phyloP scores from a whole-genome alignment of 2,113 vertebrate species.

The Thamnophis sirtalis region DNA sequence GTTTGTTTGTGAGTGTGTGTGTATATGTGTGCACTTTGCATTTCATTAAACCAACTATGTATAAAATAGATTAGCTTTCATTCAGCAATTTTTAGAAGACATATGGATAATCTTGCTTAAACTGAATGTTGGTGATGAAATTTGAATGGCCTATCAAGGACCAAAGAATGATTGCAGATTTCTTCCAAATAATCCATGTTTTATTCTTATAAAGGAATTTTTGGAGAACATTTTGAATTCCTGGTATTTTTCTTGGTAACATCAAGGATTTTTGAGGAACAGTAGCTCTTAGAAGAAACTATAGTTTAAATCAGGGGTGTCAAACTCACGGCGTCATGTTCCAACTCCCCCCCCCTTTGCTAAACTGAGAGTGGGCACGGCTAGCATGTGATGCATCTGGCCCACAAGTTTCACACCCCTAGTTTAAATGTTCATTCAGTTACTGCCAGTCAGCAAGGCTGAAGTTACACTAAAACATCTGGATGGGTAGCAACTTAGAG shows the following conservation, averaged over 20 bases:
- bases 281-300: background rate
- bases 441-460: background rate
- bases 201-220: constrained; percentile 39
- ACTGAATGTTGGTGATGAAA: constrained; percentile 38
- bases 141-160: background rate
- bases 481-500: background rate
- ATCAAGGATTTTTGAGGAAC: background rate
- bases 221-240: constrained; percentile 37
- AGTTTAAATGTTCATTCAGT: background rate
- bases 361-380: too few species aligned
- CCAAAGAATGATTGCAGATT: background rate
- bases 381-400: too few species aligned
- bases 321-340: too few species aligned
- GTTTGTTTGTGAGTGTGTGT: too few species aligned
- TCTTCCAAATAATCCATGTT: constrained; percentile 12
- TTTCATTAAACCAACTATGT: constrained; percentile 28
- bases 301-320: background rate
- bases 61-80: constrained; percentile 49
- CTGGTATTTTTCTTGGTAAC: constrained; percentile 14
- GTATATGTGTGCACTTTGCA: background rate
- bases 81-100: constrained; percentile 48
- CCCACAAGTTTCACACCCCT: too few species aligned
- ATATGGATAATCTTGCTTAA: constrained; percentile 43
- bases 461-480: background rate
- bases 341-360: background rate